These are phyloP conservation scores for Drosophila recens DNA, from an alignment of 2,888 invertebrate genomes.

Conservation along the genomic window DNA sequence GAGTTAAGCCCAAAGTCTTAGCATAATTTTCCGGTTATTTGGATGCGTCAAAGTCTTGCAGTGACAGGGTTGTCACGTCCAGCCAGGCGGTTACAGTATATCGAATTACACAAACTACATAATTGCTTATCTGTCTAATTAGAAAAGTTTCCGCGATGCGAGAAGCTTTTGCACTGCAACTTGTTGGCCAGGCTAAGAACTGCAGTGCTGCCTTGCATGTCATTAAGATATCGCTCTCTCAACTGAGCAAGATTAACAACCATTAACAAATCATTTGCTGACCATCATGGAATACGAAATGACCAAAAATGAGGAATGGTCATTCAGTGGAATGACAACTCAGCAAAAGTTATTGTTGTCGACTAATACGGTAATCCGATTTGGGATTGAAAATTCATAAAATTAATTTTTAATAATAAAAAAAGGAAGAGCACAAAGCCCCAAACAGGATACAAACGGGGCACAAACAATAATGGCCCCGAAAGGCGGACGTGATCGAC, in stretches of 20 bases:
- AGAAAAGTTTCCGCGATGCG: conserved; percentile 67
- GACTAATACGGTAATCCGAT: conserved; percentile 71
- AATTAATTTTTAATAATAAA: conserved; percentile 54
- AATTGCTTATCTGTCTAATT: conserved; percentile 83
- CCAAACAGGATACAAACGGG: conserved; percentile 4
- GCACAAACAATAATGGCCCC: conserved; percentile 61
- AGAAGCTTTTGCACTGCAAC: conserved; percentile 17
- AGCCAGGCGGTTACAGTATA: conserved; percentile 44
- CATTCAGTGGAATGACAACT: conserved; percentile 23
- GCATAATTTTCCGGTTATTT: conserved; percentile 46
- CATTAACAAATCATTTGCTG: conserved; percentile 49
- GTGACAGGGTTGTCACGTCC: conserved; percentile 41
- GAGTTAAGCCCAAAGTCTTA: conserved; percentile 13
- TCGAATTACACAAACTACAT: conserved; percentile 79
- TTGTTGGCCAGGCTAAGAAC: background rate
- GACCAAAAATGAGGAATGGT: background rate
- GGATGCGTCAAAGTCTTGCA: conserved; percentile 34
- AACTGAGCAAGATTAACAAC: conserved; percentile 22
- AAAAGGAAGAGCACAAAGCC: conserved; percentile 20
- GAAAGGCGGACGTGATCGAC: conserved; percentile 62
- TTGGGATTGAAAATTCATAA: conserved; percentile 71
- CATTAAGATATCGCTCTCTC: conserved; percentile 39
- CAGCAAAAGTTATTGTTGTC: conserved; percentile 43
- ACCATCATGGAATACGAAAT: conserved; percentile 19
- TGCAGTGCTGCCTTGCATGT: conserved; percentile 39